Percentiles rank a stretch among this genome's conserved stretches.
phyloP scores from a whole-genome alignment of 2,888 invertebrate species.

The Spisula solida region DNA sequence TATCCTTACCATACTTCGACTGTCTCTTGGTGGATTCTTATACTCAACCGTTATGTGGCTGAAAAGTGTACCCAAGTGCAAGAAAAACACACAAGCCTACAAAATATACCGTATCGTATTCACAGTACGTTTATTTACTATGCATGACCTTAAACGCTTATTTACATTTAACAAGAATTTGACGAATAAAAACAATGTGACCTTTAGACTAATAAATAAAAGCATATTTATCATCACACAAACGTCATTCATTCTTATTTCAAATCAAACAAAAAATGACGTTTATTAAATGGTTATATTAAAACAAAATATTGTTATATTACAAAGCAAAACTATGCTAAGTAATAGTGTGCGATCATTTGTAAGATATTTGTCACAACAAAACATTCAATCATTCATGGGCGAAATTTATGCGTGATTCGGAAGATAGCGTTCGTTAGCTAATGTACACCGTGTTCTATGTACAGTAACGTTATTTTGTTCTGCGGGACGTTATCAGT shows the following conservation, averaged over 20 bases:
- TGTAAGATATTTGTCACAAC: constrained; percentile 1
- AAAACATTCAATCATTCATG: background rate
- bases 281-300: constrained; percentile 21
- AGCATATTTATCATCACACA: constrained; percentile 1
- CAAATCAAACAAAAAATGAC: constrained; percentile 25
- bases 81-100: background rate
- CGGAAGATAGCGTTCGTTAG: too few species aligned
- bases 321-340: background rate
- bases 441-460: too few species aligned
- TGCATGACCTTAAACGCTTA: background rate
- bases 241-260: constrained; percentile 18
- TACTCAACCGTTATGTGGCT: background rate
- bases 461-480: too few species aligned
- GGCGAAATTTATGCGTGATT: background rate
- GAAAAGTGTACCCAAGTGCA: background rate
- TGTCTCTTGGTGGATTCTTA: too few species aligned
- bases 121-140: background rate
- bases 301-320: background rate
- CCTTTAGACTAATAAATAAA: constrained; percentile 18
- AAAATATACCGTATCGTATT: background rate
- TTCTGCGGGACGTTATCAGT: too few species aligned
- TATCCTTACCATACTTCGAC: too few species aligned
- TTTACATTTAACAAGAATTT: background rate
- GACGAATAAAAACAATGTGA: background rate
- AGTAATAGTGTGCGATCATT: background rate